Conservation (phyloP, 1,140 invertebrate genomes). For the Anadara kagoshimensis region DNA sequence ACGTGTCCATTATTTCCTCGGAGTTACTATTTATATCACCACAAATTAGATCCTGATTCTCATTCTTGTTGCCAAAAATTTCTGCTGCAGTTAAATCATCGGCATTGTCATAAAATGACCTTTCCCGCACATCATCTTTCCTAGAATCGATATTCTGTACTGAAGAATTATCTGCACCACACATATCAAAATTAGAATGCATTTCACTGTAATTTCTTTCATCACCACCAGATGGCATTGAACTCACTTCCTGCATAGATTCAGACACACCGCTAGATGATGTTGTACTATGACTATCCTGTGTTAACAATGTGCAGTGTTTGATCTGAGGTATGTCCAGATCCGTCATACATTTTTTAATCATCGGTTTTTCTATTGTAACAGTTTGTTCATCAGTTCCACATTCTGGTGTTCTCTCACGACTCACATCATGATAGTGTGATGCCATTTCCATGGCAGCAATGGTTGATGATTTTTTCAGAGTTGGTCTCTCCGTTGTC, state of each 20-base stretch:
- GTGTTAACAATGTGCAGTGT: slow-evolving; percentile 31
- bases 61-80: too few relatives aligned
- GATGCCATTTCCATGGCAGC: slow-evolving; percentile 32
- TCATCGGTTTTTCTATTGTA: slow-evolving; percentile 45
- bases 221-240: too few relatives aligned
- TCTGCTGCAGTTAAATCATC: too few relatives aligned
- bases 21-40: too few relatives aligned
- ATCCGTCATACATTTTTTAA: slow-evolving; percentile 45
- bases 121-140: too few relatives aligned
- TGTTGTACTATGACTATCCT: slow-evolving; percentile 28
- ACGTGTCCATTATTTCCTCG: too few relatives aligned
- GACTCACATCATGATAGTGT: slow-evolving; percentile 9
- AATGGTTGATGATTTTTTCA: slow-evolving; percentile 37
- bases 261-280: slow-evolving; percentile 29
- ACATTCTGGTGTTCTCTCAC: slow-evolving; percentile 39
- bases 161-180: too few relatives aligned
- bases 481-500: neutral
- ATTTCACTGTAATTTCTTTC: too few relatives aligned
- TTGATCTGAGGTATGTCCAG: slow-evolving; percentile 40
- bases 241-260: neutral
- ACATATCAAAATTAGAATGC: too few relatives aligned
- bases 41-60: too few relatives aligned
- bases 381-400: slow-evolving; percentile 40
- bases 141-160: too few relatives aligned
- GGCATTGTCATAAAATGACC: too few relatives aligned